Evolutionary conservation across 1,140 invertebrate genomes (phyloP), one percentile per base, ranked within the genome.

Genomic region (Zophobas morio): DNA sequence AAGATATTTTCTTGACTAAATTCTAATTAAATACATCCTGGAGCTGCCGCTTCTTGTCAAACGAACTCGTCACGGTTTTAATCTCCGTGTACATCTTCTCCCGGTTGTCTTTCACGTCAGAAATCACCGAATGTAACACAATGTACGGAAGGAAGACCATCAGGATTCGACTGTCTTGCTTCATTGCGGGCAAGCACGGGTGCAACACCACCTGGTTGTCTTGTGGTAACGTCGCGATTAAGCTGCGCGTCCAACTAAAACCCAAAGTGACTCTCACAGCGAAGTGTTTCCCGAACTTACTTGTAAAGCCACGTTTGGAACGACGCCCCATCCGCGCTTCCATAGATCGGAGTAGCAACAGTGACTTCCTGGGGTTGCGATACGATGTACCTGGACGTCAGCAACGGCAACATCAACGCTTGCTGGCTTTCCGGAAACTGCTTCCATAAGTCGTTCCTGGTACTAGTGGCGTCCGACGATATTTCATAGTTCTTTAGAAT

Each of bases 301-400:
- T 91, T 92, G 78, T 91, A 91, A n/a, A 93, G 89, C 94, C 94
- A 95, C 78, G 90, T 88, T 80, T 92, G 89, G 81, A 93, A 93
- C 35, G 90, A 91, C 32, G 89, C 88, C 37, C 90, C 91, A 70
- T 88, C 88, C 73, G 88, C 87, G 36, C 35, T 73, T 6, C 93
- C 92, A 84, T 90, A 92, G 35, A 93, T 84, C 0, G 91, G 90
- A 84, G 60, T 78, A 6, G 78, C 90, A 89, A 49, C 87, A 6
- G 4, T 40, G 2, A 42, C 39, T 47, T 66, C 60, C 80, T 79
- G 86, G 84, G 32, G 40, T 53, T 82, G 79, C 1, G 85, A 84
- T 32, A 84, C 84, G 3, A 87, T 88, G 80, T 89, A 92, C 85
- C 90, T 90, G 1, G 93, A 94, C 39, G 90, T 91, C 0, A 94